These are phyloP conservation scores for Orchestes rusci DNA, from an alignment of 2,888 invertebrate genomes.

Conservation along the genomic window DNA sequence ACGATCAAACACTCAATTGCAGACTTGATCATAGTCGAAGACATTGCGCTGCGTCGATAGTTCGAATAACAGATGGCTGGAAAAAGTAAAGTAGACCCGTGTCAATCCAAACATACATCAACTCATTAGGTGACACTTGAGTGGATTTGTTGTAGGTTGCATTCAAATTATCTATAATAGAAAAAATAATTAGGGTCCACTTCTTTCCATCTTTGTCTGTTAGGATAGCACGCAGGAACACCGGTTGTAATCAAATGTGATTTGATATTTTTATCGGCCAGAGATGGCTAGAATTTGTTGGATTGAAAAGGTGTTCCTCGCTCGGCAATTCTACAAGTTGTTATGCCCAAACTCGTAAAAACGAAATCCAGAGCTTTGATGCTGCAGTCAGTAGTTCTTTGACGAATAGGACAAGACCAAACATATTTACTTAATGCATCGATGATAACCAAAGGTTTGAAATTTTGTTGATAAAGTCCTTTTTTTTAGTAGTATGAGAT, in stretches of 20 bases:
- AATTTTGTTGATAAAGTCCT: too few species aligned
- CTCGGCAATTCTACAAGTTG: not conserved
- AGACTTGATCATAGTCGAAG: too few species aligned
- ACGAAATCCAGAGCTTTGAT: constrained; percentile 2
- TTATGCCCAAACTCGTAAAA: constrained; percentile 1
- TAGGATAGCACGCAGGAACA: constrained; percentile 2
- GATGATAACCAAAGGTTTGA: constrained; percentile 9
- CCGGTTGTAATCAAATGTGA: constrained; percentile 2
- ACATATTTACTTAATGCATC: constrained; percentile 6
- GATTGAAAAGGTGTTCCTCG: not conserved
- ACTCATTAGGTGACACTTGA: not conserved
- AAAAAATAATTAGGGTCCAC: not conserved
- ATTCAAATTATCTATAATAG: not conserved
- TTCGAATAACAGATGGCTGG: too few species aligned
- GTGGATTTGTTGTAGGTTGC: not conserved
- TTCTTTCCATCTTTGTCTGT: constrained; percentile 6
- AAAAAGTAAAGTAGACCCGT: too few species aligned
- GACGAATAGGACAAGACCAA: constrained; percentile 5
- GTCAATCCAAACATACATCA: too few species aligned
- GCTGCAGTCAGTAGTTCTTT: constrained; percentile 6
- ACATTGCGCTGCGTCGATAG: too few species aligned
- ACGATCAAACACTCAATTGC: too few species aligned
- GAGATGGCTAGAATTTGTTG: not conserved
- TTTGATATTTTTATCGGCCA: not conserved
- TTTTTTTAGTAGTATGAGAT: too few species aligned